phyloP scores from a whole-genome alignment of 1,140 invertebrate species.

The Adelges cooleyi region DNA sequence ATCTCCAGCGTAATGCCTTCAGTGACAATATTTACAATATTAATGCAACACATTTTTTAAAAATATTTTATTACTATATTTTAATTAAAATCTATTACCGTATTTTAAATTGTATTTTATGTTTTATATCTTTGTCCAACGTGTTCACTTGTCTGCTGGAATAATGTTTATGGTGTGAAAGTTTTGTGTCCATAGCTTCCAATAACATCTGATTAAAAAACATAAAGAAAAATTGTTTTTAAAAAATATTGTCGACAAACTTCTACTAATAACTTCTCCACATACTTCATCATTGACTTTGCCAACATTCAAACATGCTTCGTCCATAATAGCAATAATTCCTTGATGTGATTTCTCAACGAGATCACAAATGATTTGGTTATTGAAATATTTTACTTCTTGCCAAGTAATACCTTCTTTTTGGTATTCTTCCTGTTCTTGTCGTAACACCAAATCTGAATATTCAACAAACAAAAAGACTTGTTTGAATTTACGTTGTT shows the following conservation, averaged over 20 bases:
- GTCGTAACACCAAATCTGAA: conserved; percentile 81
- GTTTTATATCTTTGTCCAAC: conserved; percentile 64
- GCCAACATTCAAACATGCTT: conserved; percentile 87
- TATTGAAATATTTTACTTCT: conserved; percentile 84
- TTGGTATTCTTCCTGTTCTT: conserved; percentile 91
- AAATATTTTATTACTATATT: background rate
- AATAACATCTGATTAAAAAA: conserved; percentile 53
- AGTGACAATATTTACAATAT: too few species aligned
- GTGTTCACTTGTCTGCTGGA: conserved; percentile 72
- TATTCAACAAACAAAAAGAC: conserved; percentile 30
- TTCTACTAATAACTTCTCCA: background rate
- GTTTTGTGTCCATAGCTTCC: conserved; percentile 84
- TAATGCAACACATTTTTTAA: too few species aligned
- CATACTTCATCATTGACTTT: conserved; percentile 73
- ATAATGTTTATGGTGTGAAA: conserved; percentile 79
- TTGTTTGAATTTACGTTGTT: background rate
- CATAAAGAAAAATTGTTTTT: too few species aligned
- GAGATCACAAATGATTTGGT: conserved; percentile 85
- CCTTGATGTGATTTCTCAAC: conserved; percentile 83
- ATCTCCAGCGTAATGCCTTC: conserved; percentile 87
- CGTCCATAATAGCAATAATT: conserved; percentile 85
- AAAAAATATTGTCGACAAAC: background rate
- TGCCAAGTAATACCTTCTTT: conserved; percentile 87
- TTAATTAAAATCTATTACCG: conserved; percentile 39
- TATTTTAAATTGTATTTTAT: conserved; percentile 73